Percentiles rank a stretch among this genome's conserved stretches.
phyloP scores from a whole-genome alignment of 2,888 invertebrate genomes.

The Petrolisthes cinctipes region DNA sequence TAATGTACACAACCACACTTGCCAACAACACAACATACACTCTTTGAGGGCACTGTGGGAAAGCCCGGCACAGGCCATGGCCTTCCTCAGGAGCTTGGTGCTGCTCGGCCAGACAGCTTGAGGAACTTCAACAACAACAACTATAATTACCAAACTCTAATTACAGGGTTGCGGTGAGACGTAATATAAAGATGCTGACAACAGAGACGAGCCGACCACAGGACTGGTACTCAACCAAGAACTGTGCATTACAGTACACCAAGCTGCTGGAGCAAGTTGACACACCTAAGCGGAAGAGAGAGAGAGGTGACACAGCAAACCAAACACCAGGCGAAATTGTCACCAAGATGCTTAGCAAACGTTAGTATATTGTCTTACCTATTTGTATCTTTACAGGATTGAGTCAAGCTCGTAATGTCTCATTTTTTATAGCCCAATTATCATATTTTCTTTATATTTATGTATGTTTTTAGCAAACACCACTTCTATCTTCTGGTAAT shows the following conservation, averaged over 20 bases:
- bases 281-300: conserved; percentile 84
- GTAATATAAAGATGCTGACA: conserved; percentile 74
- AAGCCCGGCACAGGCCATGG: no score
- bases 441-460: neutral
- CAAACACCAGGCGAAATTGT: conserved; percentile 85
- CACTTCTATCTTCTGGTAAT: no score
- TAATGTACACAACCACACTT: no score
- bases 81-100: no score
- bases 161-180: conserved; percentile 82
- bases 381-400: no score
- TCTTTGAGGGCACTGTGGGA: no score
- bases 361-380: conserved; percentile 51
- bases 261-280: conserved; percentile 84
- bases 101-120: no score
- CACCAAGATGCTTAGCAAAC: conserved; percentile 79
- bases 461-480: neutral
- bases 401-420: no score
- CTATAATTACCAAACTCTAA: neutral
- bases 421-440: neutral
- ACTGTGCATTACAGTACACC: conserved; percentile 91
- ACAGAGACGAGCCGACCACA: conserved; percentile 81
- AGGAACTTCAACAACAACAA: neutral
- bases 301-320: conserved; percentile 71
- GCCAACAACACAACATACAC: no score
- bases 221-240: conserved; percentile 92